Conservation (phyloP, 2,797 vertebrate genomes). For the Yasuhikotakia modesta region DNA sequence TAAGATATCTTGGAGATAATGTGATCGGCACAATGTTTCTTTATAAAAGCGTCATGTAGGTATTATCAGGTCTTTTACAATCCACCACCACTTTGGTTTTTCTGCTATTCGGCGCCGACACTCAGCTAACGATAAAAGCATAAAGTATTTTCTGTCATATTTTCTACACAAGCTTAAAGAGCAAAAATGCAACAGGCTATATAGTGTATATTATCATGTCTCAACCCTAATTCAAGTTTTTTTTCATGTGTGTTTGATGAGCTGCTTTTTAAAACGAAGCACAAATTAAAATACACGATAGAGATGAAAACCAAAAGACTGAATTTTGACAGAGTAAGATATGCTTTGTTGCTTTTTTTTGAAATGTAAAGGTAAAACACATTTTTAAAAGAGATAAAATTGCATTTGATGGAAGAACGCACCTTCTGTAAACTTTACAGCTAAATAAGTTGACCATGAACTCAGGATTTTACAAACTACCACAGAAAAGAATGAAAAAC, state of each 20-base stretch:
- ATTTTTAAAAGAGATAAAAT: constrained; percentile 37
- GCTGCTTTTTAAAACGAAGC: constrained; percentile 8
- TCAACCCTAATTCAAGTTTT: constrained; percentile 34
- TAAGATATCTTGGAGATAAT: constrained; percentile 14
- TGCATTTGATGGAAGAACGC: constrained; percentile 79
- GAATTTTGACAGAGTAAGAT: background rate
- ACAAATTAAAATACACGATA: constrained; percentile 24
- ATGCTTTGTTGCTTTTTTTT: constrained; percentile 56
- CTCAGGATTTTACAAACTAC: constrained; percentile 13
- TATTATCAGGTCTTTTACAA: constrained; percentile 36
- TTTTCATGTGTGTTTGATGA: constrained; percentile 14
- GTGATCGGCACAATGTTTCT: constrained; percentile 35
- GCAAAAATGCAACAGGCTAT: constrained; percentile 38
- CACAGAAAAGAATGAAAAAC: constrained; percentile 15
- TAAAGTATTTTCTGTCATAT: constrained; percentile 44
- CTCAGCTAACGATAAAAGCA: constrained; percentile 40
- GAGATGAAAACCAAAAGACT: constrained; percentile 28
- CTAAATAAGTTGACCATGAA: constrained; percentile 62
- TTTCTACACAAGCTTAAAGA: constrained; percentile 44
- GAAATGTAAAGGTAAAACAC: constrained; percentile 72
- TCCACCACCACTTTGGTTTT: constrained; percentile 30
- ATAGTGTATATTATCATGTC: constrained; percentile 20
- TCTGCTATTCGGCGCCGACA: constrained; percentile 41
- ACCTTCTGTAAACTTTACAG: constrained; percentile 81
- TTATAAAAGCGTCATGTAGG: constrained; percentile 1